A percentile compares a stretch with the other conserved stretches of the same genome.
Conservation (phyloP, 2,797 vertebrate genomes). For the Lagorchestes hirsutus region DNA sequence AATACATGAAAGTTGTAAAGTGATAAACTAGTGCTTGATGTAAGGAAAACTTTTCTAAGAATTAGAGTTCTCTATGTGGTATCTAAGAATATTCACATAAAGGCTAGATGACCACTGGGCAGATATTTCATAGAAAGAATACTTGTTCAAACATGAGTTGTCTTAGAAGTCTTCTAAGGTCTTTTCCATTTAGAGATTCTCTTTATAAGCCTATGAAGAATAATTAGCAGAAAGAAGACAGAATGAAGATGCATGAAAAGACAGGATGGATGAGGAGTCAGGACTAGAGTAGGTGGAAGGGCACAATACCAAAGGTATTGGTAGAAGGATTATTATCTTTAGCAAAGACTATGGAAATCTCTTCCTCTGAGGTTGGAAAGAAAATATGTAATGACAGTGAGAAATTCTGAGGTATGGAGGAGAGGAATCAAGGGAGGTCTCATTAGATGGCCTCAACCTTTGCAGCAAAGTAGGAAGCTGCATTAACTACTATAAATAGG, state of each 20-base stretch:
- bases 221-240: neutral
- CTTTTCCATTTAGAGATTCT: neutral
- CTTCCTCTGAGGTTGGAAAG: neutral
- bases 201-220: neutral
- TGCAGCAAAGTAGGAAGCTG: neutral
- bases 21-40: neutral
- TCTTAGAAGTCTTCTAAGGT: neutral
- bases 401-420: neutral
- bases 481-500: neutral
- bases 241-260: neutral
- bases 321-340: too few relatives aligned
- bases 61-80: neutral
- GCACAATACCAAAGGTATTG: too few relatives aligned
- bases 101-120: neutral
- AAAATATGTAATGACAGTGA: neutral
- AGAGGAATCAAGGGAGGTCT: neutral
- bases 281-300: neutral
- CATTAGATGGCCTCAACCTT: neutral
- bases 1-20: neutral
- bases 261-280: neutral
- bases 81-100: neutral
- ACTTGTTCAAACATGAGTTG: neutral
- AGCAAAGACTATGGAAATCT: neutral
- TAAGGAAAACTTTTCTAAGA: neutral
- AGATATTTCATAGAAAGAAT: neutral